Evolutionary conservation across 2,113 vertebrate species (phyloP).

Genomic region (Mormyrus iriodes): DNA sequence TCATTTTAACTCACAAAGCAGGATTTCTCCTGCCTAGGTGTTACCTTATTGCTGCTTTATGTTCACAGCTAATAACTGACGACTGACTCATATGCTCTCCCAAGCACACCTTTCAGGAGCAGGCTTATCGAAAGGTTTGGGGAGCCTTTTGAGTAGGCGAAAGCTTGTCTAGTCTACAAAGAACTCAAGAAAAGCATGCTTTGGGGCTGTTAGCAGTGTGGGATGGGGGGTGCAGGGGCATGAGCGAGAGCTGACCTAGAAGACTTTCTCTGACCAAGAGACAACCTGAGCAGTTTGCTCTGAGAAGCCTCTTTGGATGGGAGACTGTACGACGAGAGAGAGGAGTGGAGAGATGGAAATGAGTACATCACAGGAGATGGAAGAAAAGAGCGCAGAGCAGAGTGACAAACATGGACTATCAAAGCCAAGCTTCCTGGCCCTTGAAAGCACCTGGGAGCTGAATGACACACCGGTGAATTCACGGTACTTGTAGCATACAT

Average conservation of each 20-base stretch:
- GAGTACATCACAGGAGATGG: neutral
- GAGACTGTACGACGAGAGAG: constrained; percentile 39
- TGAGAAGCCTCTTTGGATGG: constrained; percentile 85
- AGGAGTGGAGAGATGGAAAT: constrained; percentile 44
- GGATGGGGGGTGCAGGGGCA: constrained; percentile 5
- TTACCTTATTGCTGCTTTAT: constrained; percentile 14
- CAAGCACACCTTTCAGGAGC: constrained; percentile 34
- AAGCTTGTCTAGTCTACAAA: constrained; percentile 29
- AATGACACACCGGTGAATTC: constrained; percentile 18
- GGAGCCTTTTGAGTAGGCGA: constrained; percentile 42
- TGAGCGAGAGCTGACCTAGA: constrained; percentile 82
- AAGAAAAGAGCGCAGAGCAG: constrained; percentile 1
- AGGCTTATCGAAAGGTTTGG: constrained; percentile 62
- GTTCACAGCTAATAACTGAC: constrained; percentile 47
- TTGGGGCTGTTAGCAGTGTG: constrained; percentile 17
- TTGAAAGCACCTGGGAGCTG: neutral
- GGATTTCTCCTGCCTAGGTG: neutral
- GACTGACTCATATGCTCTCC: constrained; percentile 32
- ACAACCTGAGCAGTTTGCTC: constrained; percentile 96
- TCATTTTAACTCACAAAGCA: neutral
- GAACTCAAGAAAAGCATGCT: constrained; percentile 44
- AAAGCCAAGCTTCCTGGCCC: neutral
- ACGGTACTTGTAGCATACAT: neutral
- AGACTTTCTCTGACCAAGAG: constrained; percentile 94
- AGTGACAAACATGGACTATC: neutral